Evolutionary conservation across 2,797 vertebrate species (phyloP).

Genomic region (Smutsia gigantea): DNA sequence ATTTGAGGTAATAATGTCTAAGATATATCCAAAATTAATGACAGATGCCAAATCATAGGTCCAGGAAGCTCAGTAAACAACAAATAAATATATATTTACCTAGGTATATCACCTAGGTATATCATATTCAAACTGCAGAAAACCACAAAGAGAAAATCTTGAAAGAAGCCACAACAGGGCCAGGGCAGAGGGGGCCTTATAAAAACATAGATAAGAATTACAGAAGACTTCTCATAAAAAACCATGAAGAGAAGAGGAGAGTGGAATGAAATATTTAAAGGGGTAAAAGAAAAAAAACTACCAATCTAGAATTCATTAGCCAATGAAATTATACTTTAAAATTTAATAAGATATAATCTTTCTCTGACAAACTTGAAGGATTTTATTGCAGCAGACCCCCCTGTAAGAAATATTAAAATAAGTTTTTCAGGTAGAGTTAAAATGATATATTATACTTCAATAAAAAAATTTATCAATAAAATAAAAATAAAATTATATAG

Average conservation of each 20-base stretch:
- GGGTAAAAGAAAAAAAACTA: not conserved
- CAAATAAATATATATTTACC: not conserved
- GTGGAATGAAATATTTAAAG: not conserved
- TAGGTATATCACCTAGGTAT: not conserved
- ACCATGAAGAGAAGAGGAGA: not conserved
- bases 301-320: not conserved
- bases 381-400: not conserved
- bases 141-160: not conserved
- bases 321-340: slow-evolving; percentile 13
- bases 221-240: not conserved
- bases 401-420: not conserved
- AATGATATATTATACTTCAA: not conserved
- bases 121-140: not conserved
- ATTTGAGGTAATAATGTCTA: not conserved
- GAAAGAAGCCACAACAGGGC: not conserved
- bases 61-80: not conserved
- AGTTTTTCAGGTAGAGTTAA: not conserved
- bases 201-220: not conserved
- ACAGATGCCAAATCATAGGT: not conserved
- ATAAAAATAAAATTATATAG: too few relatives aligned
- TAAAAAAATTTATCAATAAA: too few relatives aligned
- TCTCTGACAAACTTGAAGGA: not conserved
- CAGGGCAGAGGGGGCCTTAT: not conserved
- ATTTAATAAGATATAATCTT: not conserved
- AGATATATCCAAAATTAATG: not conserved